phyloP scores from a whole-genome alignment of 2,888 invertebrate species.

The Calliopum simillimum region DNA sequence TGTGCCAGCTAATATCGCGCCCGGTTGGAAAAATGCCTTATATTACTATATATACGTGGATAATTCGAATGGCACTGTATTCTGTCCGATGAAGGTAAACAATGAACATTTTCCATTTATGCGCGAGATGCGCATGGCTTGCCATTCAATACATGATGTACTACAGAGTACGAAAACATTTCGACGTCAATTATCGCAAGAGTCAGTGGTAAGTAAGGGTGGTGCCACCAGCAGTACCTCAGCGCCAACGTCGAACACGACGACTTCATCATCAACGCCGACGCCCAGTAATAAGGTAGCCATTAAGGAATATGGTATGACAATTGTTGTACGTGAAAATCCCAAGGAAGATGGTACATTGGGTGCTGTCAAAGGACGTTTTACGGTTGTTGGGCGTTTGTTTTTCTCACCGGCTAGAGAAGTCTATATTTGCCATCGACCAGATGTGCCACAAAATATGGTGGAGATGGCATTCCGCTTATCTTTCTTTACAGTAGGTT shows the following conservation, averaged over 20 bases:
- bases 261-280: too few species aligned
- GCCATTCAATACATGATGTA: conserved; percentile 78
- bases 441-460: conserved; percentile 87
- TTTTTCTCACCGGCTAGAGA: conserved; percentile 84
- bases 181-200: conserved; percentile 44
- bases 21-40: conserved; percentile 61
- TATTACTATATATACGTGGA: conserved; percentile 60
- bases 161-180: conserved; percentile 72
- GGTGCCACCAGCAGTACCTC: background rate
- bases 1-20: conserved; percentile 62
- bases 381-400: conserved; percentile 73
- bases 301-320: conserved; percentile 85
- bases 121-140: conserved; percentile 77
- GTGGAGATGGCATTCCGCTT: conserved; percentile 89
- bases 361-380: conserved; percentile 63
- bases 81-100: conserved; percentile 57
- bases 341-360: conserved; percentile 62
- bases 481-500: conserved; percentile 68
- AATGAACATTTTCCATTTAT: conserved; percentile 71
- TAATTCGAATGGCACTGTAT: conserved; percentile 53
- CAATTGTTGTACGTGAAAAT: conserved; percentile 72
- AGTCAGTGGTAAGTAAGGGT: conserved; percentile 1
- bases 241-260: conserved; percentile 6
- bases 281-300: conserved; percentile 71
- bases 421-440: conserved; percentile 88